Evolutionary conservation across 2,888 invertebrate species (phyloP).

Genomic region (Ophioninae sp.): DNA sequence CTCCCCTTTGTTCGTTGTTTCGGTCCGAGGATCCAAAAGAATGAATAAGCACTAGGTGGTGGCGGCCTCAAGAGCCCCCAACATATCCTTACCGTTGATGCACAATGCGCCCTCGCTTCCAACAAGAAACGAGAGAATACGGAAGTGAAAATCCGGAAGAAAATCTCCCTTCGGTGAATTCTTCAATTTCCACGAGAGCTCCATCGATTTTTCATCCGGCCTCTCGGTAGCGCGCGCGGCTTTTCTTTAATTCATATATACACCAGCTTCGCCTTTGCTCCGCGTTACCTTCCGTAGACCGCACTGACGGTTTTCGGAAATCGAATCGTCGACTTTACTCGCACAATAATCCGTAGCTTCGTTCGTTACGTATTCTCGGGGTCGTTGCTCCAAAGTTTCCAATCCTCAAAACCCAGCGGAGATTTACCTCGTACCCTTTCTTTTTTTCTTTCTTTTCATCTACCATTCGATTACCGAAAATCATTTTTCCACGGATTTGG

Average conservation of each 20-base stretch:
- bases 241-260: slow-evolving; percentile 20
- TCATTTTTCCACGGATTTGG: background rate
- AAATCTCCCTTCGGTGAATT: slow-evolving; percentile 56
- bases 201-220: slow-evolving; percentile 54
- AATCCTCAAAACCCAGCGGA: background rate
- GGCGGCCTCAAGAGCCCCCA: slow-evolving; percentile 36
- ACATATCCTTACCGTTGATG: slow-evolving; percentile 38
- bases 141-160: slow-evolving; percentile 60
- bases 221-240: background rate
- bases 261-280: background rate
- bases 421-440: background rate
- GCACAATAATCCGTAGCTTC: background rate
- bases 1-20: slow-evolving; percentile 44
- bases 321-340: background rate
- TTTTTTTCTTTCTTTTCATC: background rate
- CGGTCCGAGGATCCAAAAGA: slow-evolving; percentile 45
- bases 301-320: slow-evolving; percentile 1
- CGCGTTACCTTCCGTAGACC: background rate
- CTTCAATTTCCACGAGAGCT: slow-evolving; percentile 54
- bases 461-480: background rate
- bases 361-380: background rate
- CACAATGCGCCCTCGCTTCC: slow-evolving; percentile 16
- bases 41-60: slow-evolving; percentile 54
- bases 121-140: slow-evolving; percentile 49
- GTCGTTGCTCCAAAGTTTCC: background rate